Evolutionary conservation across 2,888 invertebrate species (phyloP).

Genomic region (Phania funesta): DNA sequence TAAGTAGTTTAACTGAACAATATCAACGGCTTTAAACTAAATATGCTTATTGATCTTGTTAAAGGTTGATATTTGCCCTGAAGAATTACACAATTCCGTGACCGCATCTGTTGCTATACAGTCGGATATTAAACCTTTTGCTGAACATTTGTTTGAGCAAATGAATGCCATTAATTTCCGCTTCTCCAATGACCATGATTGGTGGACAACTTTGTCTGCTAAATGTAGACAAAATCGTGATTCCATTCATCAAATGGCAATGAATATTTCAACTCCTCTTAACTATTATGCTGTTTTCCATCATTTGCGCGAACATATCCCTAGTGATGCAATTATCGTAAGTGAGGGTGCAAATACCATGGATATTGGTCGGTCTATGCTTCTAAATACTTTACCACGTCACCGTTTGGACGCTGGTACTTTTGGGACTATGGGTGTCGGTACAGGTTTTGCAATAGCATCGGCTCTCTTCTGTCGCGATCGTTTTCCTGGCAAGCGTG

Average conservation of each 20-base stretch:
- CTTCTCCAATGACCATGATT: slow-evolving; percentile 83
- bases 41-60: not conserved
- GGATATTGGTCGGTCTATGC: slow-evolving; percentile 96
- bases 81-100: slow-evolving; percentile 96
- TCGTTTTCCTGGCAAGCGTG: slow-evolving; percentile 88
- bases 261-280: slow-evolving; percentile 87
- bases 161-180: slow-evolving; percentile 83
- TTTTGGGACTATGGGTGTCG: slow-evolving; percentile 98
- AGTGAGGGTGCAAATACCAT: slow-evolving; percentile 99
- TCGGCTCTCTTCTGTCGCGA: slow-evolving; percentile 94
- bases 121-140: slow-evolving; percentile 90
- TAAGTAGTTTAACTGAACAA: slow-evolving; percentile 5
- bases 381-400: slow-evolving; percentile 90
- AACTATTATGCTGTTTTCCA: slow-evolving; percentile 97
- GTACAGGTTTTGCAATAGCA: slow-evolving; percentile 94
- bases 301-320: slow-evolving; percentile 88
- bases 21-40: not conserved
- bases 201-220: slow-evolving; percentile 88
- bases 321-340: slow-evolving; percentile 92
- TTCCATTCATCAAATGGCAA: slow-evolving; percentile 85
- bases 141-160: slow-evolving; percentile 83
- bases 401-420: slow-evolving; percentile 97
- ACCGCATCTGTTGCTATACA: slow-evolving; percentile 89
- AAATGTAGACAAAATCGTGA: slow-evolving; percentile 88
- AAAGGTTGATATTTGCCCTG: slow-evolving; percentile 89